Base-by-base conservation (phyloP, 2,113 vertebrate genomes). In the Tiliqua scincoides region DNA sequence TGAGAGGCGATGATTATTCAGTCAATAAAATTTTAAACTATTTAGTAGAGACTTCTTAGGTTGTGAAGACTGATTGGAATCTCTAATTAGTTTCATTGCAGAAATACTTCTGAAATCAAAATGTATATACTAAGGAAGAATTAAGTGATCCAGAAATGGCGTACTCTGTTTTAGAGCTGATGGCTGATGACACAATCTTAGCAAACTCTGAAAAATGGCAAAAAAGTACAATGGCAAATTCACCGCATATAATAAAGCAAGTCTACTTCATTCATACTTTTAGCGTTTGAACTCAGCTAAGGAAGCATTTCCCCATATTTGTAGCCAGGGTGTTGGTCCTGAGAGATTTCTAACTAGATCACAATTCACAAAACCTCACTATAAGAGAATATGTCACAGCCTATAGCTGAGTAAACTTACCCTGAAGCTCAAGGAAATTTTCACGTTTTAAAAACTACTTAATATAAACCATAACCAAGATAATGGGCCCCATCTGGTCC, bases 1-100 rank as follows among this genome's bases (percentile, higher is more conserved):
- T 87, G 90, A 90, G 65, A 90, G 89, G 83, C 91, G 83, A 65
- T 14, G 80, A 93, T 94, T 90, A 91, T 68, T 92, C 88, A 92
- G 70, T 87, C 90, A 90, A 77, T 94, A 94, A 93, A 95, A 91
- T 85, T 80, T 85, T 85, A 57, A 12, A 81, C 85, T 82, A 72
- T 90, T 91, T 89, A 95, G 70, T 1, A 84, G 6, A 48, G 91
- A 79, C 23, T 84, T 85, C 71, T 89, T 90, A 89, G 80, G 90
- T 76, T 92, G 84, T 84, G 8, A 43, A 91, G 79, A 90, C 18
- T 73, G 75, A 89, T 76, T 86, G 52, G 73, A 87, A 74, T 35
- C 59, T 65, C 35, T 79, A 83, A 71, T 15, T 4, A 63, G 7
- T 83, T 80, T 90, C 88, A 89, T 27, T 80, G 61, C 88, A 86